phyloP scores from a whole-genome alignment of 2,888 invertebrate species.

The Sinotaia quadrata region DNA sequence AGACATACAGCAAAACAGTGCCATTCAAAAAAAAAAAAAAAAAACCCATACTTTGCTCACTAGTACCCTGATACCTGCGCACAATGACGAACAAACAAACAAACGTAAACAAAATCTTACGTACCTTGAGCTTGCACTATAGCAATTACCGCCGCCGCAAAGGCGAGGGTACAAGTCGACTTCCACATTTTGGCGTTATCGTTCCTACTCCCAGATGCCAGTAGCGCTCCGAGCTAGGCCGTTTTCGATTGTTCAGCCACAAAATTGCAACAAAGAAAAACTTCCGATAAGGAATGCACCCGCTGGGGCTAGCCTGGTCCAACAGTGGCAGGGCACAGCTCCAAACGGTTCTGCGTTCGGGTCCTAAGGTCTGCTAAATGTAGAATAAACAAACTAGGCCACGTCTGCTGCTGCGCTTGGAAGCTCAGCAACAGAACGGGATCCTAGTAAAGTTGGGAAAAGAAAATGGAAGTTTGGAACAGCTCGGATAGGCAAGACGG shows the following conservation, averaged over 20 bases:
- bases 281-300: background rate
- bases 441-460: background rate
- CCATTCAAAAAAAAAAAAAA: too few species aligned
- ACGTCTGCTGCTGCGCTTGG: conserved; percentile 15
- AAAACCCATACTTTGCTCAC: background rate
- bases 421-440: conserved; percentile 17
- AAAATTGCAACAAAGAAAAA: background rate
- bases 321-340: background rate
- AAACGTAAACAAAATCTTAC: background rate
- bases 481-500: conserved; percentile 7
- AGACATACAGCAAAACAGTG: too few species aligned
- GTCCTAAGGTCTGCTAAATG: background rate
- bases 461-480: background rate
- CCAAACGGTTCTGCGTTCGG: background rate
- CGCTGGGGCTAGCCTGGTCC: background rate
- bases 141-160: background rate
- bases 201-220: background rate
- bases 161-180: background rate
- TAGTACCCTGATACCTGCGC: background rate
- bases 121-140: conserved; percentile 9
- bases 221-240: background rate
- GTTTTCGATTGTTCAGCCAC: background rate
- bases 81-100: background rate
- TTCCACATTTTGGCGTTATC: background rate
- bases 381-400: background rate